phyloP scores from a whole-genome alignment of 37 sponge, comb jelly and placozoan genomes.

The Theonella swinhoei region DNA sequence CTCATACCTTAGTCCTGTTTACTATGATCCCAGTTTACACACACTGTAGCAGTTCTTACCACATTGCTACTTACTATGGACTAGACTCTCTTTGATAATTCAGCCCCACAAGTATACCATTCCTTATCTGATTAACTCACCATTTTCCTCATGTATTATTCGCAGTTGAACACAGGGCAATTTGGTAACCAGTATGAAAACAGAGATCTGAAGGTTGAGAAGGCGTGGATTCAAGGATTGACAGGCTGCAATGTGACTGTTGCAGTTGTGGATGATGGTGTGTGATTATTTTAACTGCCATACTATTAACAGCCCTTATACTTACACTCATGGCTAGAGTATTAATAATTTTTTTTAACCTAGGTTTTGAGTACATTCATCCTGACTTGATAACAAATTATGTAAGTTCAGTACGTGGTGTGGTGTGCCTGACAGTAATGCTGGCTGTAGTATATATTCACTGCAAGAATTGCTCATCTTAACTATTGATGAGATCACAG shows the following conservation, averaged over 20 bases:
- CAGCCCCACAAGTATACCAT: too few relatives aligned
- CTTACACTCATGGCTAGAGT: neutral
- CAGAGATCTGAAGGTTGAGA: conserved; percentile 72
- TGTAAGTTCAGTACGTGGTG: too few relatives aligned
- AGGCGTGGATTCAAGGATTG: conserved; percentile 84
- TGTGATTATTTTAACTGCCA: too few relatives aligned
- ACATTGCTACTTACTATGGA: too few relatives aligned
- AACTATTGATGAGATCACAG: too few relatives aligned
- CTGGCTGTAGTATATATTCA: too few relatives aligned
- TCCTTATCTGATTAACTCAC: neutral
- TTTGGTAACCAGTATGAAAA: neutral
- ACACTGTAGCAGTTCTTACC: too few relatives aligned
- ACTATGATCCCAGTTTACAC: too few relatives aligned
- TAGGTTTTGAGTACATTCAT: conserved; percentile 73
- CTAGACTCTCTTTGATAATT: too few relatives aligned
- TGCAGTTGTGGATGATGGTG: conserved; percentile 83
- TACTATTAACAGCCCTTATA: neutral
- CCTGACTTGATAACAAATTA: conserved; percentile 76
- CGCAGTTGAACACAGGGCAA: conserved; percentile 41
- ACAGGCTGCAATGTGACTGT: conserved; percentile 82
- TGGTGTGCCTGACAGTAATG: too few relatives aligned
- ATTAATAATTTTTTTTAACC: neutral
- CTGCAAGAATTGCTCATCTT: too few relatives aligned
- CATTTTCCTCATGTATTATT: neutral
- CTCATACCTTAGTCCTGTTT: too few relatives aligned